Conservation (phyloP, 2,888 invertebrate genomes). For the Pharmacophagus antenor region DNA sequence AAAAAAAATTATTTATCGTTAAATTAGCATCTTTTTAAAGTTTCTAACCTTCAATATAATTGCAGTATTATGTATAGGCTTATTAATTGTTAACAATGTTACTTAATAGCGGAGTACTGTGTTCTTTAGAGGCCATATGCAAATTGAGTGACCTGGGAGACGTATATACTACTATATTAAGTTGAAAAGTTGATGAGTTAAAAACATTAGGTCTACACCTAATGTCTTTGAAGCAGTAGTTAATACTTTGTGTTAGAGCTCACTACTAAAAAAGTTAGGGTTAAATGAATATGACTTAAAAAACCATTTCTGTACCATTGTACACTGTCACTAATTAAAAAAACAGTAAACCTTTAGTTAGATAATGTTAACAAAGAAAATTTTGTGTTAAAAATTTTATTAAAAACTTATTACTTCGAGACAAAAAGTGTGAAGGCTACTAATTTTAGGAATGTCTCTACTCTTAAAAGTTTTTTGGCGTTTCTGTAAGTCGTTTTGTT, state of each 20-base stretch:
- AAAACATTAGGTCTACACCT: no score
- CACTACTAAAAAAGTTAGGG: neutral
- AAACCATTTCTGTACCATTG: neutral
- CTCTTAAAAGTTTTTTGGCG: constrained; percentile 7
- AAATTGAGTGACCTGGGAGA: constrained; percentile 25
- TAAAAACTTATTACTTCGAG: neutral
- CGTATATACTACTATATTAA: constrained; percentile 24
- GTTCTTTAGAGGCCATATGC: constrained; percentile 25
- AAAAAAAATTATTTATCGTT: constrained; percentile 6
- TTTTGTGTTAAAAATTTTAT: neutral
- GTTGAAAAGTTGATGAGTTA: no score
- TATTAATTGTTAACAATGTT: constrained; percentile 24
- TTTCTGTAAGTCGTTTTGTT: constrained; percentile 20
- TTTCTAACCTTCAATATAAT: constrained; percentile 24
- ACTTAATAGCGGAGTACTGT: constrained; percentile 15
- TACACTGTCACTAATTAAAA: neutral
- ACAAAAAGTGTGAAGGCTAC: neutral
- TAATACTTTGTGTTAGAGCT: neutral
- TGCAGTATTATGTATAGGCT: constrained; percentile 17
- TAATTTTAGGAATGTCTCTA: constrained; percentile 12
- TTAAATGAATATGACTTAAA: neutral
- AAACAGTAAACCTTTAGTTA: constrained; percentile 4
- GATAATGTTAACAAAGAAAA: neutral
- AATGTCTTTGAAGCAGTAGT: constrained; percentile 15
- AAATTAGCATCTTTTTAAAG: constrained; percentile 10